Evolutionary conservation across 2,797 vertebrate species (phyloP).

Genomic region (Enteromius afrohamiltoni): DNA sequence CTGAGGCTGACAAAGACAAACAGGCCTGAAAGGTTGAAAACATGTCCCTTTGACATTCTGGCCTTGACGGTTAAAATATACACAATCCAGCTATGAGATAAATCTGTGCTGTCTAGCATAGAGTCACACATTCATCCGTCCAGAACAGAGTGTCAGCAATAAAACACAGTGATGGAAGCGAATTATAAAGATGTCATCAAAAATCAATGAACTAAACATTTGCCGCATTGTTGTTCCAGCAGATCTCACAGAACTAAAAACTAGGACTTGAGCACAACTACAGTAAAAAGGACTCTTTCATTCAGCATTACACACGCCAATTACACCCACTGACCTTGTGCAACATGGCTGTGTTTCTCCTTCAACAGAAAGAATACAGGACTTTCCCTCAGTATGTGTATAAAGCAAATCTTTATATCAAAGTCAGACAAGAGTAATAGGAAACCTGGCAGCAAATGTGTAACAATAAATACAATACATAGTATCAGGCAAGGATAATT

Average conservation of each 20-base stretch:
- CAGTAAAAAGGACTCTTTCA: constrained; percentile 58
- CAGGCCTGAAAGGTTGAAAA: neutral
- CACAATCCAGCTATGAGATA: neutral
- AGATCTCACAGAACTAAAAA: constrained; percentile 45
- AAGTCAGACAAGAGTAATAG: neutral
- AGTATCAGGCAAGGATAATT: neutral
- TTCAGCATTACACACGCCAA: constrained; percentile 57
- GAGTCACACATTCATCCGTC: neutral
- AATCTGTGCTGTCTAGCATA: neutral
- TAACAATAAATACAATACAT: neutral
- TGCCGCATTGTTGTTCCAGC: constrained; percentile 33
- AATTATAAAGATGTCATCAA: neutral
- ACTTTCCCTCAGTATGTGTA: constrained; percentile 2
- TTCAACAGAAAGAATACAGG: neutral
- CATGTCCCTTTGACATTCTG: neutral
- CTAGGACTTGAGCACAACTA: neutral
- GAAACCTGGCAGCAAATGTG: neutral
- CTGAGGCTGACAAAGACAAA: neutral
- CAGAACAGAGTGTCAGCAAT: neutral
- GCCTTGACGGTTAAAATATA: neutral
- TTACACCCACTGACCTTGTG: constrained; percentile 56
- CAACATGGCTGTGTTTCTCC: constrained; percentile 44
- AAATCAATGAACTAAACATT: neutral
- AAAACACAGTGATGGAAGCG: neutral
- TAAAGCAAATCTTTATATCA: neutral